Evolutionary conservation across 2,888 invertebrate genomes (phyloP), one percentile per base, ranked within the genome.

Genomic region (Scelioninae gen. 1): DNA sequence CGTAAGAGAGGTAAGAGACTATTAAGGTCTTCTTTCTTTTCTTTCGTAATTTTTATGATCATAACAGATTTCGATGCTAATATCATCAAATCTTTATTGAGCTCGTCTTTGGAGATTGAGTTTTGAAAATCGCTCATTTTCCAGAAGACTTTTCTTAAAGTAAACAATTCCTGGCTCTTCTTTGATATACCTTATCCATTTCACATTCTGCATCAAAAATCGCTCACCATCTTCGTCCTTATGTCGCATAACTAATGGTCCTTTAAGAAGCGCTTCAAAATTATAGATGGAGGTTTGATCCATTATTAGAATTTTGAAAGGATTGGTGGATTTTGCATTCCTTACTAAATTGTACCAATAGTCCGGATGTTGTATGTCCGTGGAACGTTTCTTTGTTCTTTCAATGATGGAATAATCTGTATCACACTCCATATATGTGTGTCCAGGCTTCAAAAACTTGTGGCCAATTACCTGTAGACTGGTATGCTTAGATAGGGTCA

Each of bases 371-470:
- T 72, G 62, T 31, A 62, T 62, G 13, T 72, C 40, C 47, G 47
- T 23, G 23, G 51, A 40, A 45, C 60, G 60, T n/a, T 65, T 65
- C 47, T 62, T 62, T 16, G 47, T 34, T 34, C 34, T 11, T 49
- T 63, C 60, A n/a, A 60, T 60, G 11, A 43, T n/a, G 13, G 60
- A 13, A n/a, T 60, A 43, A 43, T 34, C 81, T 1, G 15, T 15
- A 43, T 79, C 69, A 40, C 75, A 60, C 43, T 79, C 68, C 58
- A 79, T 56, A 13, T 62, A 75, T 4, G 79, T 75, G 43, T 83
- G 83, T 9, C 69, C 79, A 5, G 75, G 51, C 16, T 56, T 32
- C 4, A 69, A 34, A 38, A 83, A 83, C 45, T 79, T 79, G 34
- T 83, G 79, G 40, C 75, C 66, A 8, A 83, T 32, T 6, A 16